These are phyloP conservation scores for Pilophorus perplexus DNA, from an alignment of 2,888 invertebrate genomes.

Conservation along the genomic window DNA sequence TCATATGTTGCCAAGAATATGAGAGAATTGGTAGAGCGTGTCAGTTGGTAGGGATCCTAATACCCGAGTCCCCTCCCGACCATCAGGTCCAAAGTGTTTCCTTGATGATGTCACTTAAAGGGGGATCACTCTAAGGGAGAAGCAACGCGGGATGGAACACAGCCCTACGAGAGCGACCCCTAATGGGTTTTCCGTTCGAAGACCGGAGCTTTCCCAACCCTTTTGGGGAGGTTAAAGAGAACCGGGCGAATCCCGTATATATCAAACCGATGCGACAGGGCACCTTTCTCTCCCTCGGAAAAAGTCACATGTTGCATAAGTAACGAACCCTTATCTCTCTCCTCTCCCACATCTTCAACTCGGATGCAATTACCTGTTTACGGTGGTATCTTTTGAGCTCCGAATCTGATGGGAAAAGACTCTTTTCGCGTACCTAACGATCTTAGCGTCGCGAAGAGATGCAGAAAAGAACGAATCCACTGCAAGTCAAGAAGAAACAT, in stretches of 20 bases:
- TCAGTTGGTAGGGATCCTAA: background rate
- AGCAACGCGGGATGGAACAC: constrained; percentile 2
- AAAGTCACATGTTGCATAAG: constrained; percentile 34
- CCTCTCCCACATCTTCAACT: constrained; percentile 10
- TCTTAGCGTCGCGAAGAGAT: background rate
- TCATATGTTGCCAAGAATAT: background rate
- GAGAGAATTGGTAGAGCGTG: background rate
- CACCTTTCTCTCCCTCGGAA: constrained; percentile 12
- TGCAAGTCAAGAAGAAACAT: too few relatives aligned
- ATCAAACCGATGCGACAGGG: constrained; percentile 35
- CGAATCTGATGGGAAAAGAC: too few relatives aligned
- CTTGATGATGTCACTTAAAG: constrained; percentile 41
- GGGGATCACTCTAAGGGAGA: constrained; percentile 12
- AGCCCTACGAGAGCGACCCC: constrained; percentile 20
- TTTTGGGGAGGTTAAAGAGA: constrained; percentile 28
- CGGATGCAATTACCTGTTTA: constrained; percentile 26
- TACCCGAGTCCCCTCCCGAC: background rate
- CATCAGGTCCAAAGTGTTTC: constrained; percentile 27
- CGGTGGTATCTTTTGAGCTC: constrained; percentile 12
- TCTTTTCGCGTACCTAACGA: constrained; percentile 1
- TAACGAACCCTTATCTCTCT: constrained; percentile 19
- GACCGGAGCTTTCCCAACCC: constrained; percentile 17
- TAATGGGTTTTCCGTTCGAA: constrained; percentile 38
- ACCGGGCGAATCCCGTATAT: constrained; percentile 21
- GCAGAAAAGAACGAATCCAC: background rate